These are phyloP conservation scores for Phrynocephalus versicolor DNA, from an alignment of 2,113 vertebrate species.

Conservation along the genomic window DNA sequence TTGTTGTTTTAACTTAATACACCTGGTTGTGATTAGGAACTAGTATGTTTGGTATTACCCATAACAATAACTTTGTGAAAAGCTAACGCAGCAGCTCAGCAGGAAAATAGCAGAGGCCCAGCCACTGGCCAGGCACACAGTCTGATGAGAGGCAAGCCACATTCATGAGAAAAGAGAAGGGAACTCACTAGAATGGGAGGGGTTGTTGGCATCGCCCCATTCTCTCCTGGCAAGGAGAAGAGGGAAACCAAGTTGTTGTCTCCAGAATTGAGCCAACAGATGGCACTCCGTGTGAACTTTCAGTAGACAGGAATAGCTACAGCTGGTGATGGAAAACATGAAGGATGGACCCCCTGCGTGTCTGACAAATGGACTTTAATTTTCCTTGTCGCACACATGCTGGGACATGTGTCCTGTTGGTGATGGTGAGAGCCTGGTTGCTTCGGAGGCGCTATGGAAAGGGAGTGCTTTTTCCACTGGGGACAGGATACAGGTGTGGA, in stretches of 20 bases:
- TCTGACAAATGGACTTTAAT: conserved; percentile 32
- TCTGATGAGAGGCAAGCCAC: neutral
- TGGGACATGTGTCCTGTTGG: conserved; percentile 29
- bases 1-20: too few relatives aligned
- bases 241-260: conserved; percentile 43
- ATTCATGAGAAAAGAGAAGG: neutral
- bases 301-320: conserved; percentile 40
- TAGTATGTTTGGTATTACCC: too few relatives aligned
- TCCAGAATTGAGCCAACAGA: conserved; percentile 54
- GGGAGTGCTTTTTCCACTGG: conserved; percentile 13
- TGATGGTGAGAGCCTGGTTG: conserved; percentile 27
- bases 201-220: neutral
- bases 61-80: neutral
- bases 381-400: conserved; percentile 36
- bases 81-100: neutral
- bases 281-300: conserved; percentile 57
- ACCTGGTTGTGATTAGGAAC: too few relatives aligned
- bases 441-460: conserved; percentile 23
- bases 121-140: neutral
- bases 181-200: neutral
- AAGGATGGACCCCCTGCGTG: neutral
- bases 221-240: conserved; percentile 17
- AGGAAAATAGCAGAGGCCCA: conserved; percentile 15
- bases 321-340: conserved; percentile 52
- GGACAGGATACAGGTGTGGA: conserved; percentile 7